These are phyloP conservation scores for Episyrphus balteatus DNA, from an alignment of 1,140 invertebrate genomes.

Conservation along the genomic window DNA sequence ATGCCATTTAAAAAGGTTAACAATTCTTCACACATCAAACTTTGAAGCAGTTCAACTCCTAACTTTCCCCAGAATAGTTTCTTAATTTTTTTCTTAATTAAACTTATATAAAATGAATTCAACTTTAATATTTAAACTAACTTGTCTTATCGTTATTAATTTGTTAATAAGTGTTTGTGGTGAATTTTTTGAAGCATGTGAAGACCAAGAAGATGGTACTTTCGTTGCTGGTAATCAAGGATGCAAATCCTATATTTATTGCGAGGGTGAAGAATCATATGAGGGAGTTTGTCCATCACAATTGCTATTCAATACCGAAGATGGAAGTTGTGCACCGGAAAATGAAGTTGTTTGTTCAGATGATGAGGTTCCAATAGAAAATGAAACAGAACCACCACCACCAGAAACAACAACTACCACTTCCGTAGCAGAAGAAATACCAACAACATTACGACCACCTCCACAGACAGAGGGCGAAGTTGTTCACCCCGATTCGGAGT, in stretches of 20 bases:
- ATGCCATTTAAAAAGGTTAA: too few species aligned
- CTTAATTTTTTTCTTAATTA: too few species aligned
- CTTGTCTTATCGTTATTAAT: too few species aligned
- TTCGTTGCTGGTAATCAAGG: constrained; percentile 18
- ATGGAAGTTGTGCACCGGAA: constrained; percentile 16
- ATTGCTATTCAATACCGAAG: constrained; percentile 21
- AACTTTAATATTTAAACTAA: too few species aligned
- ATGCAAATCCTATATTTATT: constrained; percentile 27
- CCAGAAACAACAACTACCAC: constrained; percentile 2
- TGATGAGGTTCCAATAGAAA: constrained; percentile 20
- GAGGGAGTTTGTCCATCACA: constrained; percentile 21
- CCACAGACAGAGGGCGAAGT: not conserved
- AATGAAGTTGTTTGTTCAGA: constrained; percentile 24
- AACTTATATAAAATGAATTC: too few species aligned
- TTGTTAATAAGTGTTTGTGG: too few species aligned
- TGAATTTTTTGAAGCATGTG: too few species aligned
- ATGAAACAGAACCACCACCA: not conserved
- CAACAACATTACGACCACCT: not conserved
- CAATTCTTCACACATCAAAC: too few species aligned
- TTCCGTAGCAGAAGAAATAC: not conserved
- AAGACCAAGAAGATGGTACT: too few species aligned
- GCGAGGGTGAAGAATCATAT: constrained; percentile 21
- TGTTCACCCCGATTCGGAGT: not conserved
- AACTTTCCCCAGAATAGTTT: too few species aligned
- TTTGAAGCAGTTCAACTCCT: too few species aligned